These are phyloP conservation scores for Propithecus coquereli DNA, from an alignment of 2,113 vertebrate genomes.

Conservation along the genomic window DNA sequence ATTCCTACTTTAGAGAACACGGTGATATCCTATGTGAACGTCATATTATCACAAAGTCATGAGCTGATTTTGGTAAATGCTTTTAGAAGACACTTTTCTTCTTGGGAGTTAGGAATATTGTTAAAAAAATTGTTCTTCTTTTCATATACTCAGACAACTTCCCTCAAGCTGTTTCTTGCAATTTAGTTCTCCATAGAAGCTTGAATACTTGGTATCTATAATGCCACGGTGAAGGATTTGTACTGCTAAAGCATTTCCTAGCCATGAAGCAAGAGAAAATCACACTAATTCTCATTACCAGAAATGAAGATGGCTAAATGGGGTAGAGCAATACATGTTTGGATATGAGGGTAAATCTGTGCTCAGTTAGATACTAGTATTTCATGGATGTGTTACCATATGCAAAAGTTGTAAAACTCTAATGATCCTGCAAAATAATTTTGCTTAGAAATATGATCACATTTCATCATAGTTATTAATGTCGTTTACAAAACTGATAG, in stretches of 20 bases:
- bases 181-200: not conserved
- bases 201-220: not conserved
- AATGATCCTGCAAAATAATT: not conserved
- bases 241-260: not conserved
- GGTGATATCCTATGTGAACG: not conserved
- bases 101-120: not conserved
- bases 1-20: not conserved
- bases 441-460: not conserved
- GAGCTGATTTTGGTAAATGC: not conserved
- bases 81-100: not conserved
- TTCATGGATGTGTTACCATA: not conserved
- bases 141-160: not conserved
- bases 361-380: not conserved
- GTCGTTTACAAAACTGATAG: slow-evolving; percentile 11
- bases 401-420: not conserved
- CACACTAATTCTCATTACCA: not conserved
- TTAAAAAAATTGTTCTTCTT: not conserved
- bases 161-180: not conserved
- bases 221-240: not conserved
- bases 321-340: not conserved
- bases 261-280: not conserved
- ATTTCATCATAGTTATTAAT: slow-evolving; percentile 6
- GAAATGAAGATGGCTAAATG: slow-evolving; percentile 2
- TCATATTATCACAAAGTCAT: not conserved
- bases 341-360: not conserved